Evolutionary conservation across 2,888 invertebrate genomes (phyloP).

Genomic region (Atethmia centrago): DNA sequence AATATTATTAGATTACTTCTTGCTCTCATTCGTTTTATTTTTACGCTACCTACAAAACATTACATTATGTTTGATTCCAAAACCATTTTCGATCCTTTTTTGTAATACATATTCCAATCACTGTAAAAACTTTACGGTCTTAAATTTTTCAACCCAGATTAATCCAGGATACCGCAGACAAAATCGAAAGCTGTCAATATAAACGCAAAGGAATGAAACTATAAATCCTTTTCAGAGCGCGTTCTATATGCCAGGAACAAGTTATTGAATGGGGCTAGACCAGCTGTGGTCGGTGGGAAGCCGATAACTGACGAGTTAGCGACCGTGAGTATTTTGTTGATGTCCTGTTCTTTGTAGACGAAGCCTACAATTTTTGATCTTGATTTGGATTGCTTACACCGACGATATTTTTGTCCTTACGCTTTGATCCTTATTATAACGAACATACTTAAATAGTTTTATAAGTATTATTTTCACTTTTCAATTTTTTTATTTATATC

Average conservation of each 20-base stretch:
- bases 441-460: too few species aligned
- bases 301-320: slow-evolving; percentile 92
- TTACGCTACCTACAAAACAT: background rate
- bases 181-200: slow-evolving; percentile 48
- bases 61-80: background rate
- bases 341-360: slow-evolving; percentile 16
- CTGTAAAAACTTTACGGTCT: background rate
- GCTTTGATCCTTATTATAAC: too few species aligned
- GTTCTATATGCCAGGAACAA: slow-evolving; percentile 91
- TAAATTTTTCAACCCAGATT: slow-evolving; percentile 15
- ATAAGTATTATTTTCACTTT: too few species aligned
- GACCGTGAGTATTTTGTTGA: slow-evolving; percentile 86
- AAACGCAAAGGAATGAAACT: slow-evolving; percentile 57
- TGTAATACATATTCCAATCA: background rate
- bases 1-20: background rate
- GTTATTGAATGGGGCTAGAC: slow-evolving; percentile 84
- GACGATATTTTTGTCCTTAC: too few species aligned
- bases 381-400: too few species aligned
- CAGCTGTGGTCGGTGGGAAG: slow-evolving; percentile 91
- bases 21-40: background rate
- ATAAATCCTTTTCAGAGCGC: slow-evolving; percentile 88
- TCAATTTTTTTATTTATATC: too few species aligned
- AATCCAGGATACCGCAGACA: slow-evolving; percentile 36
- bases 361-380: background rate
- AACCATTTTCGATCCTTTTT: background rate